Evolutionary conservation across 2,888 invertebrate genomes (phyloP), one percentile per base, ranked within the genome.

Genomic region (Dyspetes luteomarginatus): DNA sequence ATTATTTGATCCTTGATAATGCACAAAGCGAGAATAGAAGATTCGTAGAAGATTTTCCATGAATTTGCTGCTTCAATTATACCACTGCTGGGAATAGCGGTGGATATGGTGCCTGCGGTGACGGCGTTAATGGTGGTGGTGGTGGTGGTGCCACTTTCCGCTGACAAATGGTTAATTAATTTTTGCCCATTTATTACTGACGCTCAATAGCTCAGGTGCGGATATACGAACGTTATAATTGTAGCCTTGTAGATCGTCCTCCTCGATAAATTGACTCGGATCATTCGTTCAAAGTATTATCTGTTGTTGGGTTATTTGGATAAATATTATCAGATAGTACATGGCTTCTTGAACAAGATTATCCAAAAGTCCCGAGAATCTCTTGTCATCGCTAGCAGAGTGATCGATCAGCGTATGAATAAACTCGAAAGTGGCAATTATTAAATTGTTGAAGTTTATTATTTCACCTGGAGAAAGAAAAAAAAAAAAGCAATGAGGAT

Each of bases 11-110:
- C 93, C 43, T 93, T 93, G 15, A 93, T 93, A 24, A 93, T 91
- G 56, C 94, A 95, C 4, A 96, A 91, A 2, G 95, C 94, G 30
- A 94, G 91, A 93, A 96, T 94, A 69, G 94, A 93, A 0, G 95
- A 93, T 89, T 96, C 96, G 81, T 93, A 93, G n/a, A n/a, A n/a
- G 50, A 95, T 92, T 91, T 95, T 96, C 96, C 95, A 96, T 94
- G 95, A 94, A 76, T 93, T n/a, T n/a, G n/a, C 90, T 17, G 86
- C 86, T 17, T 83, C 85, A 28, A 78, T 77, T 1, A 74, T 81
- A 5, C 77, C 78, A 4, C 83, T 84, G 26, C 72, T 82, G 15
- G 30, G 90, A 86, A 87, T 92, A 90, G 67, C 93, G 92, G n/a
- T 92, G 86, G n/a, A n/a, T n/a, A n/a, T n/a, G n/a, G 86, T 9